phyloP scores from a whole-genome alignment of 1,140 invertebrate species.

The Atopsyche davidsoni region DNA sequence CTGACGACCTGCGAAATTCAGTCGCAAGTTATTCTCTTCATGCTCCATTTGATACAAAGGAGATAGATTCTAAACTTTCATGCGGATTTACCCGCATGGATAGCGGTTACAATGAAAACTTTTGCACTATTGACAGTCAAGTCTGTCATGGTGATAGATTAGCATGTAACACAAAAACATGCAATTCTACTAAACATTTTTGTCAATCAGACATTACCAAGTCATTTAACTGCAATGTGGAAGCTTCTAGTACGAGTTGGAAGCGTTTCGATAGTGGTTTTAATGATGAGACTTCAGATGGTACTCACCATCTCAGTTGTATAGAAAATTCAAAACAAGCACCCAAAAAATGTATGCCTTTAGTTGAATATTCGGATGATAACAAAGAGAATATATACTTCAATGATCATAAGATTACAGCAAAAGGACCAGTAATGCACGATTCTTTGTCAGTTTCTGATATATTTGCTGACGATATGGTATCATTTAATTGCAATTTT shows the following conservation, averaged over 20 bases:
- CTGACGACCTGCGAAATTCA: not conserved
- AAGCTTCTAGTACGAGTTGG: conserved; percentile 42
- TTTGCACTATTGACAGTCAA: conserved; percentile 4
- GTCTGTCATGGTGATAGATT: not conserved
- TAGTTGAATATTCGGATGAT: conserved; percentile 34
- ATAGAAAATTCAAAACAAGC: conserved; percentile 15
- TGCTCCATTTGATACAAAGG: too few relatives aligned
- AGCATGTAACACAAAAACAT: conserved; percentile 33
- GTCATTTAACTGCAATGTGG: conserved; percentile 18
- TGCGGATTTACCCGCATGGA: conserved; percentile 43
- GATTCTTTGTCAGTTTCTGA: conserved; percentile 45
- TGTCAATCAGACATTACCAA: conserved; percentile 39
- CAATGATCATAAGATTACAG: conserved; percentile 34
- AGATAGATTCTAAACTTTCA: not conserved
- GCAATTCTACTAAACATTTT: conserved; percentile 34
- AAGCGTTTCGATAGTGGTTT: conserved; percentile 46
- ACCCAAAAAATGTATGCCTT: conserved; percentile 15
- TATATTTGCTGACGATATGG: conserved; percentile 42
- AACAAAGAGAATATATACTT: conserved; percentile 37
- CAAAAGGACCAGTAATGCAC: conserved; percentile 32
- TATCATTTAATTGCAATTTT: conserved; percentile 42
- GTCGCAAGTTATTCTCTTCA: not conserved
- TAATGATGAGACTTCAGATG: conserved; percentile 43
- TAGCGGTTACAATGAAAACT: conserved; percentile 43
- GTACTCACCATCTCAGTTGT: conserved; percentile 31